Base-by-base conservation (phyloP, 92 coral and sea anemone genomes). In the Epizoanthus fatuus region DNA sequence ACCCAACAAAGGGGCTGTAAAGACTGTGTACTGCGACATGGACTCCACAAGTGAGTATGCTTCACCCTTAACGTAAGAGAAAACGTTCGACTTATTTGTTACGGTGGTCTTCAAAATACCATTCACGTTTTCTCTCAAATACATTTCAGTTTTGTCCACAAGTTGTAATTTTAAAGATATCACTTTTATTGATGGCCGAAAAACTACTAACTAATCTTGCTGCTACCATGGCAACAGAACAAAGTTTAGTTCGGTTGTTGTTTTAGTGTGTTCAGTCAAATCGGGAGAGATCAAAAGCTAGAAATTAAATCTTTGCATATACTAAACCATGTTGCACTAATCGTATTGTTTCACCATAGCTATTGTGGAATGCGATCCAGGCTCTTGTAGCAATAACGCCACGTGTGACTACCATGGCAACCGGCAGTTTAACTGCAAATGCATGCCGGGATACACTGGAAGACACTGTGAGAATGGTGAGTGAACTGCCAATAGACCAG, bases 371-470 rank as follows among this genome's bases (percentile, higher is more conserved):
- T 89, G 89, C 54, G 44, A 77, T 17, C 67, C 72, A 0, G 80
- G 44, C 42, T 87, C 89, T 47, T 89, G 89, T 56, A 64, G 40
- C 69, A 76, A 89, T 53, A 87, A 87, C 7, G 92, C 65, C 32
- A 45, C 89, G 19, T 89, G 92, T 29, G 81, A 89, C 44, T 89
- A 84, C 65, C 81, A 76, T 25, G 92, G 92, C 65, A 42, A 77
- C 72, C 80, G 75, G 42, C 44, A 76, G 66, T 89, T 75, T 72
- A 68, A 40, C 13, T 89, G 92, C 67, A 63, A 60, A 7, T 89
- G 92, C 45, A 9, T 19, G 51, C 75, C 75, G 25, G 89, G 89
- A 10, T 84, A 58, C 69, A 70, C 12, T 3, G 92, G 92, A 17
- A 38, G 2, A 13, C 84, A 84, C 39, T 89, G 92, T 63, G 92